These are phyloP conservation scores for Enteromius radiatus DNA, from an alignment of 2,797 vertebrate species.

Conservation along the genomic window DNA sequence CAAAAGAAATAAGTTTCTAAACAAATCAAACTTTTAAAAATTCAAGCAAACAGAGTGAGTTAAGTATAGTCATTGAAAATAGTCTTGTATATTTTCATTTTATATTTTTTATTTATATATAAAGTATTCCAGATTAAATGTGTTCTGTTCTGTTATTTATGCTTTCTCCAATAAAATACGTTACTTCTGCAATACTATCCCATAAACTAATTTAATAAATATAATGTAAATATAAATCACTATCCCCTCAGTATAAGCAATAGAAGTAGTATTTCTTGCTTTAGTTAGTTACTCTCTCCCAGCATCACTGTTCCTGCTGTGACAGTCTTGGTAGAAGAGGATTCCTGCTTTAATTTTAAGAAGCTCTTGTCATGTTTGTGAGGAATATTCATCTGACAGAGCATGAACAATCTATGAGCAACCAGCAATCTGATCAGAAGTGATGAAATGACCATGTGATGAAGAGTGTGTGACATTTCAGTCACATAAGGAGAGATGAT, in stretches of 20 bases:
- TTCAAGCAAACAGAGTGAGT: neutral
- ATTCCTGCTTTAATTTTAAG: neutral
- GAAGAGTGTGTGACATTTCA: slow-evolving; percentile 2
- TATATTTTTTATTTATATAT: neutral
- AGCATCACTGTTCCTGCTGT: neutral
- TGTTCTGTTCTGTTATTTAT: neutral
- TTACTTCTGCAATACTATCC: neutral
- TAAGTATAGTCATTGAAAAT: neutral
- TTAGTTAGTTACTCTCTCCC: neutral
- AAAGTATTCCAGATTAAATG: neutral
- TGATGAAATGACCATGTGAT: neutral
- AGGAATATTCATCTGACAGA: neutral
- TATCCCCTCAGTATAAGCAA: neutral
- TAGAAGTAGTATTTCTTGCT: neutral
- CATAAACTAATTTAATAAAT: neutral
- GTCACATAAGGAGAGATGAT: neutral
- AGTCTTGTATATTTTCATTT: neutral
- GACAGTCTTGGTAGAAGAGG: neutral
- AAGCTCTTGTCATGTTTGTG: slow-evolving; percentile 5
- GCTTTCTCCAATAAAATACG: neutral
- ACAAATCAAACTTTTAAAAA: neutral
- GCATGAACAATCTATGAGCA: neutral
- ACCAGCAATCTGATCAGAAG: neutral
- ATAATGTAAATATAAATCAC: too few relatives aligned
- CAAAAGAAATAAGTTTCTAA: too few relatives aligned